Conservation (phyloP, 2,888 invertebrate species). For the Branchellion lobata region DNA sequence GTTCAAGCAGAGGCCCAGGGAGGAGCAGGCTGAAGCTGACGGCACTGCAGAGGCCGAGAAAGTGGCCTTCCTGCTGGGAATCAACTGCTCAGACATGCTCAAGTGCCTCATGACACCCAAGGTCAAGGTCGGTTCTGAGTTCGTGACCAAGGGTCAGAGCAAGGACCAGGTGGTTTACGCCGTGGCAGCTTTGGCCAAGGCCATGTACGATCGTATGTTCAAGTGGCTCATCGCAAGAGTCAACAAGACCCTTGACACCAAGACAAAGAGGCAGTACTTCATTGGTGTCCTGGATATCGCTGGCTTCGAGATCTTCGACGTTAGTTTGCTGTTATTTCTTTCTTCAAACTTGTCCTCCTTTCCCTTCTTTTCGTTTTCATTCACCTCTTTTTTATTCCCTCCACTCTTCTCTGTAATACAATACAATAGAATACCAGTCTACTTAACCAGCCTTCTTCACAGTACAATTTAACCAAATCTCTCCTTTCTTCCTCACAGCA, state of each 20-base stretch:
- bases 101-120: conserved; percentile 79
- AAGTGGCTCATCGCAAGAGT: conserved; percentile 94
- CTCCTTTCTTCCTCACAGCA: no score
- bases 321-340: conserved; percentile 45
- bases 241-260: conserved; percentile 98
- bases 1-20: conserved; percentile 99
- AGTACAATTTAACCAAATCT: no score
- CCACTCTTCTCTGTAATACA: background rate
- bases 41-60: conserved; percentile 76
- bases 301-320: conserved; percentile 99
- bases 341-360: background rate
- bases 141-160: conserved; percentile 98
- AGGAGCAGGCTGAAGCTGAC: conserved; percentile 76
- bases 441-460: no score
- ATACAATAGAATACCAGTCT: no score
- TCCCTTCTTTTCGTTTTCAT: background rate
- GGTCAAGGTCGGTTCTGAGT: conserved; percentile 94
- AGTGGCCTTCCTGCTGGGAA: conserved; percentile 86
- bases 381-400: background rate
- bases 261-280: conserved; percentile 96
- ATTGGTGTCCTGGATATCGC: conserved; percentile 99
- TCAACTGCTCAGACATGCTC: conserved; percentile 83
- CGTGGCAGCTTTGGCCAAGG: conserved; percentile 64
- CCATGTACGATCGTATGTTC: conserved; percentile 65
- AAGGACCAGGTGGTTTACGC: conserved; percentile 70